phyloP scores from a whole-genome alignment of 2,797 vertebrate species.

The Miichthys miiuy region DNA sequence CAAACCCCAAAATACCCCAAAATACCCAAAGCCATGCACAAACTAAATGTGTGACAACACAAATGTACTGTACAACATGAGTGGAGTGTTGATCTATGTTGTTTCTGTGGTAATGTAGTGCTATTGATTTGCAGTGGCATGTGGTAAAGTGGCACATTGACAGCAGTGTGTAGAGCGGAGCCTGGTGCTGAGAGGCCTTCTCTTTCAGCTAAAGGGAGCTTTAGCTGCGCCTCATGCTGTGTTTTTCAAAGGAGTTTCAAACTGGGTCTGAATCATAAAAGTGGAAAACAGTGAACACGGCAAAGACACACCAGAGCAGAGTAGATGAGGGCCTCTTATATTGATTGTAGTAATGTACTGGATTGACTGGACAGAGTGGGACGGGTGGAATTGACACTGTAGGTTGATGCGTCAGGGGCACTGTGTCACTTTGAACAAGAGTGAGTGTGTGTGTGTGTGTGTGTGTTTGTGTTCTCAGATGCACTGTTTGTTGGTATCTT shows the following conservation, averaged over 20 bases:
- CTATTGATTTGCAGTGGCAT: conserved; percentile 65
- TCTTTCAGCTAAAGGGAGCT: conserved; percentile 62
- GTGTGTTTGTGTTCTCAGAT: not conserved
- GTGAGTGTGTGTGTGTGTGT: not conserved
- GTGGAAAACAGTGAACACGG: conserved; percentile 54
- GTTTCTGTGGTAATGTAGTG: conserved; percentile 62
- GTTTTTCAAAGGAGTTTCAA: conserved; percentile 63
- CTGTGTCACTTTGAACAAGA: conserved; percentile 1
- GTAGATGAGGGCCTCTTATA: conserved; percentile 52
- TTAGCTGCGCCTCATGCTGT: conserved; percentile 67
- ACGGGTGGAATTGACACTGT: conserved; percentile 24
- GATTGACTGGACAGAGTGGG: conserved; percentile 55
- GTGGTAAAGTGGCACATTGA: conserved; percentile 67
- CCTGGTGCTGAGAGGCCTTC: conserved; percentile 57
- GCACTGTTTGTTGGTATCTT: conserved; percentile 87
- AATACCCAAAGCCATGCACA: not conserved
- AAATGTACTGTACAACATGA: conserved; percentile 38
- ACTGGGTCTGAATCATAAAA: conserved; percentile 57
- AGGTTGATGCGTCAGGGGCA: conserved; percentile 25
- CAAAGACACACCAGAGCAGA: conserved; percentile 49
- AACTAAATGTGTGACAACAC: conserved; percentile 9
- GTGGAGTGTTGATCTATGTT: conserved; percentile 46
- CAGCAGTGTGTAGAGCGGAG: conserved; percentile 43
- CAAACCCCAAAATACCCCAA: conserved; percentile 2
- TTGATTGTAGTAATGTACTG: conserved; percentile 63